Evolutionary conservation across 1,140 invertebrate species (phyloP).

Genomic region (Cataglyphis hispanica): DNA sequence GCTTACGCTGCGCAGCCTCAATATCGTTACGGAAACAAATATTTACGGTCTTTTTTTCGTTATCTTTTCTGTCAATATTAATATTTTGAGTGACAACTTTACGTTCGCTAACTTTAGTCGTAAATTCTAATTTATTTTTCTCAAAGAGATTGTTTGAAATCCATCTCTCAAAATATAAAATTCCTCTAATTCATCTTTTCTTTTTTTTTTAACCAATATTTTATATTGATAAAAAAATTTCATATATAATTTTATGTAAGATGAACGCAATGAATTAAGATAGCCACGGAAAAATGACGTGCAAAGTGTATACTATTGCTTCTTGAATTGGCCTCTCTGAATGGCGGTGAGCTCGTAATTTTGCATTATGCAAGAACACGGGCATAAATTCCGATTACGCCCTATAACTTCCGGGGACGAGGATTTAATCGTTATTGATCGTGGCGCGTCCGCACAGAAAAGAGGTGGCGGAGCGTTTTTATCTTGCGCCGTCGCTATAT

Average conservation of each 20-base stretch:
- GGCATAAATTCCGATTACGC: slow-evolving; percentile 51
- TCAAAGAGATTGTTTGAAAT: no score
- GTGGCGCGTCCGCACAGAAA: slow-evolving; percentile 24
- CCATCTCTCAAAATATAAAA: no score
- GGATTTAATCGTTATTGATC: slow-evolving; percentile 53
- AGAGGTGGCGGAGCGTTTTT: slow-evolving; percentile 31
- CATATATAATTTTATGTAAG: no score
- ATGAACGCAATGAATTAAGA: background rate
- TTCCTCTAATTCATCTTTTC: no score
- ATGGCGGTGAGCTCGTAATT: background rate
- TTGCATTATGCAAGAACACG: slow-evolving; percentile 36
- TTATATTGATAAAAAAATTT: no score
- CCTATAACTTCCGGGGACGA: slow-evolving; percentile 29
- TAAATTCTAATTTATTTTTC: background rate
- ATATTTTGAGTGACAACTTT: background rate
- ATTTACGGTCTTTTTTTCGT: background rate
- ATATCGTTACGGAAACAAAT: slow-evolving; percentile 23
- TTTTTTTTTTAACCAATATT: no score
- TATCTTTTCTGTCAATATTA: background rate
- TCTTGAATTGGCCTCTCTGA: background rate
- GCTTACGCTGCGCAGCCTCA: background rate
- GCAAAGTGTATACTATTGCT: background rate
- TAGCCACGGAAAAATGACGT: background rate
- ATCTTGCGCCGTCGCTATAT: background rate
- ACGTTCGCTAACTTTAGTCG: background rate